A percentile compares a stretch with the other conserved stretches of the same genome.
Conservation (phyloP, 2,797 vertebrate species). For the Alosa sapidissima region DNA sequence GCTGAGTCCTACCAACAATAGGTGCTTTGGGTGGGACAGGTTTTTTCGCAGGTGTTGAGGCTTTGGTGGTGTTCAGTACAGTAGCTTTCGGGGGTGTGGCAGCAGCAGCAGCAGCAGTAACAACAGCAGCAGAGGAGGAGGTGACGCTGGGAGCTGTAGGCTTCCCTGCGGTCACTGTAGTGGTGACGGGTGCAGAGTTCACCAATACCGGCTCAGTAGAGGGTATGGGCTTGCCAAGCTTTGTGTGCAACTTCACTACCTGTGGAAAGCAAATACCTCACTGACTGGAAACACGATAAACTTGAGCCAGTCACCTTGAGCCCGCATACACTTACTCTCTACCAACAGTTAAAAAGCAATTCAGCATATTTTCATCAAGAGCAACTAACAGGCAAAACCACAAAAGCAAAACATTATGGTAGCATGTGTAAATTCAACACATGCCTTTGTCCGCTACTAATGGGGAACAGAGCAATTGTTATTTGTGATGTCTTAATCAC, state of each 20-base stretch:
- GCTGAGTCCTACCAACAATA: conserved; percentile 60
- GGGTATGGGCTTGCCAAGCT: conserved; percentile 85
- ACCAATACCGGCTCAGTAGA: conserved; percentile 75
- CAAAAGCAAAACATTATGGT: neutral
- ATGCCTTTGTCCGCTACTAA: neutral
- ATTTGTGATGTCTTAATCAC: neutral
- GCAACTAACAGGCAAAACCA: neutral
- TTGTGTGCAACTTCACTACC: conserved; percentile 86
- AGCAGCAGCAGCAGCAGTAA: conserved; percentile 30
- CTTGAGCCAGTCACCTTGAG: neutral
- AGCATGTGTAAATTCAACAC: neutral
- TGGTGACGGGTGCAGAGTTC: conserved; percentile 66
- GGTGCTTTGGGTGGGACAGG: conserved; percentile 60
- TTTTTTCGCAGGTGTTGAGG: conserved; percentile 60
- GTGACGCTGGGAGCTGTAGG: conserved; percentile 42
- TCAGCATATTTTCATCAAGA: neutral
- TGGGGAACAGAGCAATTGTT: neutral
- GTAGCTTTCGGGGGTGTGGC: conserved; percentile 49
- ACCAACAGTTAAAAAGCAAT: neutral
- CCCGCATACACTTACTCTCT: too few species aligned
- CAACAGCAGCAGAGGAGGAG: conserved; percentile 36
- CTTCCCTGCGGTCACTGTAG: conserved; percentile 66
- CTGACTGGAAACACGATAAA: neutral
- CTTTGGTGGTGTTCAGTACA: conserved; percentile 49
- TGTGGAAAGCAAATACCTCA: conserved; percentile 50